Conservation (phyloP, 2,797 vertebrate genomes). For the Spondyliosoma cantharus region DNA sequence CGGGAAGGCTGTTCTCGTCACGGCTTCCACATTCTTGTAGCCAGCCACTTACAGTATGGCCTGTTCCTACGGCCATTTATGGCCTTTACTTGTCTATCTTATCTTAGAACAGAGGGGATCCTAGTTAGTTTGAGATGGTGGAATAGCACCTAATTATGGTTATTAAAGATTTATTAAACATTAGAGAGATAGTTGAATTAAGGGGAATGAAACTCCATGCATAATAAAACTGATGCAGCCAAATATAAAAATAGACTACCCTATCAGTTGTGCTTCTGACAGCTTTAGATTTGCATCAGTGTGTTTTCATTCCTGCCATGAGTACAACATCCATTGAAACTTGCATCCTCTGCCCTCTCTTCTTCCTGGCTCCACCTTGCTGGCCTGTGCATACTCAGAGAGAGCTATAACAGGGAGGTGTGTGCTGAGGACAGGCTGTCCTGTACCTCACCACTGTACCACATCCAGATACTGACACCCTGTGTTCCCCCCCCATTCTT, state of each 20-base stretch:
- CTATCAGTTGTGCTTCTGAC: constrained; percentile 8
- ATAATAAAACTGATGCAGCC: neutral
- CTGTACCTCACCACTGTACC: constrained; percentile 32
- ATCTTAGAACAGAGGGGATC: constrained; percentile 29
- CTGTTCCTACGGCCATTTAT: constrained; percentile 44
- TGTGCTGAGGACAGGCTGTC: constrained; percentile 40
- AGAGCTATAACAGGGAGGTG: constrained; percentile 25
- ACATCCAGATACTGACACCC: constrained; percentile 44
- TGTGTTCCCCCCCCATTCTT: neutral
- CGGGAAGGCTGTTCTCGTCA: constrained; percentile 46
- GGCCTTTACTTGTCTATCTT: constrained; percentile 10
- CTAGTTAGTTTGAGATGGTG: neutral
- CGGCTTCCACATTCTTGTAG: constrained; percentile 40
- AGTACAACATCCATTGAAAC: constrained; percentile 20
- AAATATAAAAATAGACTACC: constrained; percentile 7
- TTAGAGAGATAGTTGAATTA: constrained; percentile 23
- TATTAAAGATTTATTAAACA: constrained; percentile 8
- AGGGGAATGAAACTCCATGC: constrained; percentile 5
- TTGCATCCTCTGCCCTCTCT: constrained; percentile 15
- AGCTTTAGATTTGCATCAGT: neutral
- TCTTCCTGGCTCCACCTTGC: constrained; percentile 36
- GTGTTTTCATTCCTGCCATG: neutral
- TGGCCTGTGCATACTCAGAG: constrained; percentile 13
- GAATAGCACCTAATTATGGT: constrained; percentile 12
- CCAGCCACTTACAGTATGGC: constrained; percentile 37